Conservation (phyloP, 2,888 invertebrate species). For the Busseola fusca region DNA sequence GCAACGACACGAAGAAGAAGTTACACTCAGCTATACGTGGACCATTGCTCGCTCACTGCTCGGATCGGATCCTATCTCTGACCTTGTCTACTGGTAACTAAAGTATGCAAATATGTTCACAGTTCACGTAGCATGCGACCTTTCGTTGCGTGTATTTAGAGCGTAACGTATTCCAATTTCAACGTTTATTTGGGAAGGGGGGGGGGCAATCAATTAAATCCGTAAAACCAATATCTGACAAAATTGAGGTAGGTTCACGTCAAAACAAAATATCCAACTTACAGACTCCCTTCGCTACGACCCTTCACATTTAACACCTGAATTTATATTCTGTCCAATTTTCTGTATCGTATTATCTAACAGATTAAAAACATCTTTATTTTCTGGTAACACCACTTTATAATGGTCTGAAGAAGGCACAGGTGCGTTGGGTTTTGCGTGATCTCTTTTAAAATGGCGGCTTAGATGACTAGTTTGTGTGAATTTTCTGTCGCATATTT, state of each 20-base stretch:
- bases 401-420: slow-evolving; percentile 78
- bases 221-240: slow-evolving; percentile 25
- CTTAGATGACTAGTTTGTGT: slow-evolving; percentile 83
- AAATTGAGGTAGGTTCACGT: slow-evolving; percentile 51
- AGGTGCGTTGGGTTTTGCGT: slow-evolving; percentile 78
- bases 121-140: too few species aligned
- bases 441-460: slow-evolving; percentile 83
- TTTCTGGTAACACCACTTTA: slow-evolving; percentile 71
- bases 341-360: slow-evolving; percentile 61
- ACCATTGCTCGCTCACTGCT: too few species aligned
- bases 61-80: too few species aligned
- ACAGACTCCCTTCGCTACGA: slow-evolving; percentile 59
- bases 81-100: too few species aligned
- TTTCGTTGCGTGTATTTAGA: too few species aligned
- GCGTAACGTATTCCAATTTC: too few species aligned
- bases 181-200: too few species aligned
- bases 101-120: too few species aligned
- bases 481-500: slow-evolving; percentile 83
- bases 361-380: slow-evolving; percentile 63
- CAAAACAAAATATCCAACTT: slow-evolving; percentile 9
- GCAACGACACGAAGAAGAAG: too few species aligned
- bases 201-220: background rate
- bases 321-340: slow-evolving; percentile 38
- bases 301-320: slow-evolving; percentile 68
- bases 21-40: too few species aligned